These are phyloP conservation scores for Brachyptera risi DNA, from an alignment of 2,888 invertebrate genomes.

Conservation along the genomic window DNA sequence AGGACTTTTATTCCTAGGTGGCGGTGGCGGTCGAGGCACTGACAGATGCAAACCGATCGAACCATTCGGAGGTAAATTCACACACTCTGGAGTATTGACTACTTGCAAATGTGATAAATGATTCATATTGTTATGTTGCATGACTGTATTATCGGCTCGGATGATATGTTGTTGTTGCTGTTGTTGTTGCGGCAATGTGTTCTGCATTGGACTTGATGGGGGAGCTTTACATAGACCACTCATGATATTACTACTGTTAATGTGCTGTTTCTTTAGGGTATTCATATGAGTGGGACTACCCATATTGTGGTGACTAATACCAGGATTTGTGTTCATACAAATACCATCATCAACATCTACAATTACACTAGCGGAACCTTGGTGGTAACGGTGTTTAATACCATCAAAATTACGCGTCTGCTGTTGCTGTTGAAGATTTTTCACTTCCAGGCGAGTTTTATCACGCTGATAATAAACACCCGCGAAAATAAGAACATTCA, in stretches of 20 bases:
- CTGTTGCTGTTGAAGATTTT: slow-evolving; percentile 62
- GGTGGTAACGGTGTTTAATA: slow-evolving; percentile 71
- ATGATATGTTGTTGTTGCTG: slow-evolving; percentile 40
- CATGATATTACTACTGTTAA: slow-evolving; percentile 25
- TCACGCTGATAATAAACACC: slow-evolving; percentile 80
- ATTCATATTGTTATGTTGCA: slow-evolving; percentile 47
- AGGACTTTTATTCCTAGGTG: slow-evolving; percentile 53
- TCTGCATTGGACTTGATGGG: slow-evolving; percentile 51
- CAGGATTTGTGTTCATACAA: slow-evolving; percentile 11
- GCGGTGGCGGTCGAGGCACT: slow-evolving; percentile 55
- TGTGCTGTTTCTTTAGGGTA: slow-evolving; percentile 22
- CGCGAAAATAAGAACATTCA: slow-evolving; percentile 79
- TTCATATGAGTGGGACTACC: slow-evolving; percentile 23
- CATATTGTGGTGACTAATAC: slow-evolving; percentile 11
- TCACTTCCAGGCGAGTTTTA: slow-evolving; percentile 74
- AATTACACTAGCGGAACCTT: slow-evolving; percentile 74
- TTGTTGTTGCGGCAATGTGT: slow-evolving; percentile 46
- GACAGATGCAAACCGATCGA: slow-evolving; percentile 46
- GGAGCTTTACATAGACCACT: slow-evolving; percentile 58
- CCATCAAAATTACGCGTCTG: slow-evolving; percentile 53
- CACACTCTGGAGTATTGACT: too few relatives aligned
- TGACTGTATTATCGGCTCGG: slow-evolving; percentile 38
- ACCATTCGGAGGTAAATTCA: slow-evolving; percentile 52
- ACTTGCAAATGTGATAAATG: slow-evolving; percentile 46
- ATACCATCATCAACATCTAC: slow-evolving; percentile 70